Percentiles rank a stretch among this genome's conserved stretches.
phyloP scores from a whole-genome alignment of 2,888 invertebrate species.

The Melanotus villosus region DNA sequence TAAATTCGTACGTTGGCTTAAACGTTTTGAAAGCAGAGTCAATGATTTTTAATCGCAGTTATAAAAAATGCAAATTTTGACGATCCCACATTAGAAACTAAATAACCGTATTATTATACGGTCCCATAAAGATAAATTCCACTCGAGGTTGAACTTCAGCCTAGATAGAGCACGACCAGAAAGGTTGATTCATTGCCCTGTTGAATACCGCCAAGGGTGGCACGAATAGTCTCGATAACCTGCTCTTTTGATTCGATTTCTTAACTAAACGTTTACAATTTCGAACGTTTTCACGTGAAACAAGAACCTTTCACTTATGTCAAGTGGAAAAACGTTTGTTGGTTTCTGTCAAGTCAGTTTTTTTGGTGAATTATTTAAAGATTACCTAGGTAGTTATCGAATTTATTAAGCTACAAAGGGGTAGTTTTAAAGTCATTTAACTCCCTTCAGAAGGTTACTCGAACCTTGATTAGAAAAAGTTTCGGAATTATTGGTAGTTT shows the following conservation, averaged over 20 bases:
- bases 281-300: background rate
- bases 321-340: no score
- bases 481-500: slow-evolving; percentile 52
- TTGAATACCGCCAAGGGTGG: slow-evolving; percentile 27
- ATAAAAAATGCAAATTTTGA: slow-evolving; percentile 4
- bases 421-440: slow-evolving; percentile 26
- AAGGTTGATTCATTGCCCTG: slow-evolving; percentile 30
- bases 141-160: slow-evolving; percentile 16
- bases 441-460: slow-evolving; percentile 16
- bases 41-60: background rate
- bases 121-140: slow-evolving; percentile 24
- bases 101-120: slow-evolving; percentile 22
- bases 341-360: no score
- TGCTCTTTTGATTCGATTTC: slow-evolving; percentile 22
- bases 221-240: slow-evolving; percentile 13
- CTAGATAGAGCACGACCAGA: slow-evolving; percentile 24
- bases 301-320: no score
- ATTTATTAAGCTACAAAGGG: background rate
- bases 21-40: no score
- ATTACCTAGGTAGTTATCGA: background rate
- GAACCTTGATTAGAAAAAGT: slow-evolving; percentile 50
- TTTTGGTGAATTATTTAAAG: slow-evolving; percentile 17
- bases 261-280: background rate
- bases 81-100: background rate
- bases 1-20: no score